Base-by-base conservation (phyloP, 2,888 invertebrate genomes). In the Ophion obscuratus region DNA sequence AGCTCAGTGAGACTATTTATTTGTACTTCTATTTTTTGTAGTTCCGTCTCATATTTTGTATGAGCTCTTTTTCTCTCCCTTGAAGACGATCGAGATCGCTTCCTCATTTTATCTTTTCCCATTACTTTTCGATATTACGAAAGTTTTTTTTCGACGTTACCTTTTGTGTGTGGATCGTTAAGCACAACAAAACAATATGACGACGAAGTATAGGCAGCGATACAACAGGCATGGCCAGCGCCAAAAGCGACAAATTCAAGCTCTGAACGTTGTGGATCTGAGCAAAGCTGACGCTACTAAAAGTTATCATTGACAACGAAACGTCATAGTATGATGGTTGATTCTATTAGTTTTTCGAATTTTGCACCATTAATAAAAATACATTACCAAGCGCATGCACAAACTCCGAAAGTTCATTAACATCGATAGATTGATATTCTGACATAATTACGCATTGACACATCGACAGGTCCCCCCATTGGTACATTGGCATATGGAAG, bases 41-140 rank as follows among this genome's bases (percentile, higher is more conserved):
- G 67, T 80, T 80, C 73, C 36, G 31, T 74, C 53, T 11, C 24
- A 24, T 53, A 14, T 53, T 53, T 53, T 14, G 4, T 53, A 53
- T 53, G 53, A 14, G 14, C 66, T n/a, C 53, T 66, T 64, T 57
- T 73, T 20, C 80, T 53, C 14, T 80, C 80, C 14, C 66, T 73
- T 40, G 80, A 80, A 17, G 36, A 73, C 36, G 66, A 80, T 57
- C 80, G 80, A 61, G 20, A 81, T n/a, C 14, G 71, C 59, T 77
- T 82, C 1, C 71, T 14, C 14, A 71, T 82, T 59, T 77, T 82
- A 6, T 76, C 76, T 10, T 77, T 77, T 77, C 64, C 70, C 57
- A 82, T 77, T 70, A 9, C 70, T 75, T 31, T 67, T 0, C 2
- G 20, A 53, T 14, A 14, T 53, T 2, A 14, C 14, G 14, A 6